Evolutionary conservation across 2,888 invertebrate genomes (phyloP), one percentile per base, ranked within the genome.

Genomic region (Andrena hattorfiana): DNA sequence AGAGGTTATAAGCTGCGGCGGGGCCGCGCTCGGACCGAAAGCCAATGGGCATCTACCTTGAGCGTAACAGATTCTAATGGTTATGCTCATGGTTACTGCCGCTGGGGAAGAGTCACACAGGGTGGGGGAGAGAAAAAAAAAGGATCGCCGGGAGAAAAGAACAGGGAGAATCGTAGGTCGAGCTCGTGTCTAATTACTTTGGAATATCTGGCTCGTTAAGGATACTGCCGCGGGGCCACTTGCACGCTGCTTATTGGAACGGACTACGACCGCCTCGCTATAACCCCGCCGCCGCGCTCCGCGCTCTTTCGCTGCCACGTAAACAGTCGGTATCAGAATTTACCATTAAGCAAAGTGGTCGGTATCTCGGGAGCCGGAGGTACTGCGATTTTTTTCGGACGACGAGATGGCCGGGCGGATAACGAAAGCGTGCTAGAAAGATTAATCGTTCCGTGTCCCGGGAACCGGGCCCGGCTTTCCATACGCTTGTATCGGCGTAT

Each of bases 41-140:
- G 80, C 84, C 81, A 85, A 84, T 81, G 82, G 42, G 77, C 85
- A 76, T 85, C 83, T 67, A 75, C 75, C 71, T 78, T 76, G 82
- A 84, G 79, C 76, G 89, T 92, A 93, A 93, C 92, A 92, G 93
- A 93, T 93, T 93, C 92, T 91, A 93, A 93, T 88, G 92, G 91
- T 93, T 92, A 93, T 91, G 90, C 79, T 93, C 76, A 93, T 87
- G 89, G 90, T 91, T 91, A 91, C 87, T 84, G 81, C 72, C 48
- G 32, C 10, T n/a, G 7, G 26, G 30, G 48, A n/a, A 63, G 10
- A 23, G 8, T 6, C n/a, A 26, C 0, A 16, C 3, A n/a, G 8
- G 10, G 5, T 10, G 13, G 35, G 0, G 2, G n/a, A 1, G 2
- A 28, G 10, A 42, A 62, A 30, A 23, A 64, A 16, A 0, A 30